Conservation (phyloP, 1,140 invertebrate genomes). For the Magallana gigas region DNA sequence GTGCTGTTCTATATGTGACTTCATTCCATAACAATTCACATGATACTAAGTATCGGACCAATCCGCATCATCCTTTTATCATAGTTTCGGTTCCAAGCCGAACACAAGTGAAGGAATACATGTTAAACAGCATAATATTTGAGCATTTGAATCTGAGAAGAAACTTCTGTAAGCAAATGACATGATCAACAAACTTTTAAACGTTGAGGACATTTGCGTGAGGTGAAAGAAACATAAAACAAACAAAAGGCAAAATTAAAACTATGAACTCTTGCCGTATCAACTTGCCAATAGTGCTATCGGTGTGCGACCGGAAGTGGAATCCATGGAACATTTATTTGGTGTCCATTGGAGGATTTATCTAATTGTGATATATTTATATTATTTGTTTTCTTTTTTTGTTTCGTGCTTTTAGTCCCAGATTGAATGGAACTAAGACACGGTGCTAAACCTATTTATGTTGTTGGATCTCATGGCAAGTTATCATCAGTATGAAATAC, state of each 20-base stretch:
- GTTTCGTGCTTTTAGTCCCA: constrained; percentile 35
- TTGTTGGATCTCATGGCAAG: constrained; percentile 23
- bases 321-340: not conserved
- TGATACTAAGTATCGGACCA: constrained; percentile 33
- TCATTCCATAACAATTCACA: not conserved
- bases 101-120: not conserved
- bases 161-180: not conserved
- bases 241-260: not conserved
- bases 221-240: not conserved
- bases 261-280: not conserved
- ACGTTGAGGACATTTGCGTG: not conserved
- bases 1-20: not conserved
- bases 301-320: constrained; percentile 10
- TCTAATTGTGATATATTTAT: not conserved
- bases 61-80: constrained; percentile 1
- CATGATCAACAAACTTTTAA: not conserved
- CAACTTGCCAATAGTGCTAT: constrained; percentile 30
- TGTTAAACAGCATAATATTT: not conserved
- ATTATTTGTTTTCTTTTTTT: not conserved
- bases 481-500: not conserved
- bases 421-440: not conserved
- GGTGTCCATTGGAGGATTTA: not conserved
- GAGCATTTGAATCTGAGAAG: not conserved
- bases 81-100: constrained; percentile 11
- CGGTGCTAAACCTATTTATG: constrained; percentile 15